Conservation (phyloP, 2,113 vertebrate species). For the Dendropsophus ebraccatus region DNA sequence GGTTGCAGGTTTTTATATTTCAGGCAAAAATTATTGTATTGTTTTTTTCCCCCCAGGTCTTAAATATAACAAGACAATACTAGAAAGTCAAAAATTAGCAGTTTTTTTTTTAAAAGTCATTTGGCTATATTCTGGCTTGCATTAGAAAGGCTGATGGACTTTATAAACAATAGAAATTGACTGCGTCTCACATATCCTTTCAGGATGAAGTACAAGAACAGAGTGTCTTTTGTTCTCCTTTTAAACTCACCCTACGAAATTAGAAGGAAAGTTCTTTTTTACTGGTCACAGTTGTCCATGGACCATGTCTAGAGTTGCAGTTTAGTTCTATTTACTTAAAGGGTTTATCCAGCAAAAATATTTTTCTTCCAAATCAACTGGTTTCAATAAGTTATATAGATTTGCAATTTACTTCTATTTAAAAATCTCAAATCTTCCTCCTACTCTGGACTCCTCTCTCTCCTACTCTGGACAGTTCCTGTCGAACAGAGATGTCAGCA, state of each 20-base stretch:
- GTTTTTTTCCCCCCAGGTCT: background rate
- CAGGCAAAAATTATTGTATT: conserved; percentile 1
- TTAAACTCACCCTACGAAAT: background rate
- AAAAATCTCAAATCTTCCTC: too few species aligned
- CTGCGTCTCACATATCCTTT: too few species aligned
- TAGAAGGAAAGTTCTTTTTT: background rate
- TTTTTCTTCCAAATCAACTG: too few species aligned
- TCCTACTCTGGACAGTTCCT: too few species aligned
- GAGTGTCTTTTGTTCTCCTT: background rate
- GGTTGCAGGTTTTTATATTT: conserved; percentile 30
- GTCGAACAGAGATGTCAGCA: too few species aligned
- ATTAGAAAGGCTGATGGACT: background rate
- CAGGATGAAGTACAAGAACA: background rate
- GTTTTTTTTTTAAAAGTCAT: background rate
- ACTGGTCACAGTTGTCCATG: background rate
- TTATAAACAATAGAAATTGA: background rate
- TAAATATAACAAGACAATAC: background rate
- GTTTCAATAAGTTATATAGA: too few species aligned
- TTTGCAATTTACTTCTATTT: too few species aligned
- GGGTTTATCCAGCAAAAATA: too few species aligned
- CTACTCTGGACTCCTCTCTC: too few species aligned
- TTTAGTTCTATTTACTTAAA: too few species aligned
- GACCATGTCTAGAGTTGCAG: too few species aligned
- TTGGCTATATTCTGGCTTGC: background rate
- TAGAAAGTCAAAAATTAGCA: background rate